These are phyloP conservation scores for Drosophila persimilis DNA, from an alignment of 1,140 invertebrate species.

Conservation along the genomic window DNA sequence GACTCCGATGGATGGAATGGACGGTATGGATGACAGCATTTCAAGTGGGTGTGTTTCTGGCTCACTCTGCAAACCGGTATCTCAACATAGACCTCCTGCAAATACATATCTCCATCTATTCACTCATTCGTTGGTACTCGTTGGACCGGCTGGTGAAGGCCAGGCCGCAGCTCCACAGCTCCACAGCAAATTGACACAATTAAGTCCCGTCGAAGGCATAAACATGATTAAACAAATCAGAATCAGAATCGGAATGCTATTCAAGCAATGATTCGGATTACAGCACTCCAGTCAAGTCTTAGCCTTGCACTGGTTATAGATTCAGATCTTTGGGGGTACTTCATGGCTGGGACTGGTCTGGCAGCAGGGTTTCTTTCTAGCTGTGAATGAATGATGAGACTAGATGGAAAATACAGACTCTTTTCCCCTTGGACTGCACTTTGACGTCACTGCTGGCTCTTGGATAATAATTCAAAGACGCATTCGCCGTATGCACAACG, in stretches of 20 bases:
- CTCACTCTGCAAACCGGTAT: constrained; percentile 43
- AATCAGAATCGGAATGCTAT: constrained; percentile 21
- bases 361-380: too few relatives aligned
- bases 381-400: background rate
- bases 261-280: constrained; percentile 2
- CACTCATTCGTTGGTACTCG: constrained; percentile 20
- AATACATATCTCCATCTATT: constrained; percentile 9
- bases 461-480: constrained; percentile 21
- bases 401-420: background rate
- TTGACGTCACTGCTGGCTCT: constrained; percentile 27
- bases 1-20: constrained; percentile 11
- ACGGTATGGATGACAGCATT: constrained; percentile 29
- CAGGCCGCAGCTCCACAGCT: background rate
- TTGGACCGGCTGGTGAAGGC: constrained; percentile 36
- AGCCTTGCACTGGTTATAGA: constrained; percentile 14
- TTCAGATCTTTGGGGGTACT: too few relatives aligned
- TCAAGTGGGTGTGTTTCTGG: constrained; percentile 41
- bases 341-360: too few relatives aligned
- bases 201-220: constrained; percentile 11
- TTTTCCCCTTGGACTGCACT: constrained; percentile 9
- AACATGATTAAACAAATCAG: background rate
- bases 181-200: constrained; percentile 32
- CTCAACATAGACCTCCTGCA: background rate
- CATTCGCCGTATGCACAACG: background rate
- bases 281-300: constrained; percentile 2